These are phyloP conservation scores for Leptopilina drosophilae DNA, from an alignment of 2,888 invertebrate species.

Conservation along the genomic window DNA sequence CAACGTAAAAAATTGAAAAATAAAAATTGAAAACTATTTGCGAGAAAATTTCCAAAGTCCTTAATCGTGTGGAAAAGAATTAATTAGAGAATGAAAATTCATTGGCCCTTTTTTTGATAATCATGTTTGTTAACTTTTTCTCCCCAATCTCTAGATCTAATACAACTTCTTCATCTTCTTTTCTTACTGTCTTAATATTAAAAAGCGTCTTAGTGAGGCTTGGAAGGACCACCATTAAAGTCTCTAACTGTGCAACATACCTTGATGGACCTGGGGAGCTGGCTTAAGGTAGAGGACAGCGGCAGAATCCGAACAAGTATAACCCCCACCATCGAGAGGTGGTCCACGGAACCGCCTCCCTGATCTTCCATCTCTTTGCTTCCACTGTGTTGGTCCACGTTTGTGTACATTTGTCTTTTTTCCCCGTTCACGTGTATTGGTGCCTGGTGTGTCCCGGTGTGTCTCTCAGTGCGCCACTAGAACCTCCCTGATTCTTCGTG, in stretches of 20 bases:
- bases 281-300: slow-evolving; percentile 30
- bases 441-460: slow-evolving; percentile 56
- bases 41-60: too few species aligned
- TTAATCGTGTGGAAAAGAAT: too few species aligned
- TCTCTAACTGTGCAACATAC: slow-evolving; percentile 36
- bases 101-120: too few species aligned
- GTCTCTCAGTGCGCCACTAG: slow-evolving; percentile 64
- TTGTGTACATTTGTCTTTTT: slow-evolving; percentile 59
- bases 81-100: too few species aligned
- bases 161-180: not conserved
- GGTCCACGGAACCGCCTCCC: slow-evolving; percentile 75
- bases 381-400: slow-evolving; percentile 63
- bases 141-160: too few species aligned
- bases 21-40: too few species aligned
- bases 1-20: too few species aligned
- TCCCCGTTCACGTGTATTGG: slow-evolving; percentile 29
- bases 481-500: slow-evolving; percentile 60
- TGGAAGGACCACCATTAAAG: slow-evolving; percentile 39
- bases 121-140: too few species aligned
- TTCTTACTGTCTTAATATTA: not conserved
- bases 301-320: slow-evolving; percentile 57
- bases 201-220: slow-evolving; percentile 8
- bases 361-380: slow-evolving; percentile 68
- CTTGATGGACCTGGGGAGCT: slow-evolving; percentile 36
- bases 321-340: slow-evolving; percentile 69